Evolutionary conservation across 2,113 vertebrate species (phyloP).

Genomic region (Oreotrochilus melanogaster): DNA sequence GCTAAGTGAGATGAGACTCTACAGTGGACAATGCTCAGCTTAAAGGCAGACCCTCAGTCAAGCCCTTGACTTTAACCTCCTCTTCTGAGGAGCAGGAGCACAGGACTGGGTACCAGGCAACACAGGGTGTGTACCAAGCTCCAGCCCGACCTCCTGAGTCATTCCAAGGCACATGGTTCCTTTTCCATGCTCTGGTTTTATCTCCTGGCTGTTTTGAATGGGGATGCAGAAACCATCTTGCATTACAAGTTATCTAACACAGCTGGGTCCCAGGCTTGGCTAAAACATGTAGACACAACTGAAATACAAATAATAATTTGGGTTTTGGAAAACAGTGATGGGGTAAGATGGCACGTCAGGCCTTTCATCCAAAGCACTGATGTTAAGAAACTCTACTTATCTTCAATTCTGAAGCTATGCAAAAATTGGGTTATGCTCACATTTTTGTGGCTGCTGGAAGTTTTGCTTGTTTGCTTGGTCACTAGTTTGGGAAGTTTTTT

Average conservation of each 20-base stretch:
- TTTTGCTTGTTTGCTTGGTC: conserved; percentile 48
- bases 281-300: conserved; percentile 3
- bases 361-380: background rate
- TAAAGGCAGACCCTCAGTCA: background rate
- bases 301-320: conserved; percentile 35
- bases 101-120: background rate
- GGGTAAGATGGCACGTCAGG: background rate
- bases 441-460: conserved; percentile 56
- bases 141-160: background rate
- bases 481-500: conserved; percentile 24
- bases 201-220: background rate
- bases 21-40: background rate
- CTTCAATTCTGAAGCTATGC: background rate
- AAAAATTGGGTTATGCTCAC: conserved; percentile 22
- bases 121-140: background rate
- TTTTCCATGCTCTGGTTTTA: background rate
- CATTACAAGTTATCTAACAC: background rate
- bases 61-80: background rate
- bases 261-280: background rate
- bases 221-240: background rate
- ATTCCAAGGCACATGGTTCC: background rate
- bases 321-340: background rate
- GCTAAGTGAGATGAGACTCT: background rate
- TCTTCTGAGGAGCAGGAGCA: background rate
- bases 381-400: conserved; percentile 40